phyloP scores from a whole-genome alignment of 2,113 vertebrate genomes.

The Cheirogaleus medius region DNA sequence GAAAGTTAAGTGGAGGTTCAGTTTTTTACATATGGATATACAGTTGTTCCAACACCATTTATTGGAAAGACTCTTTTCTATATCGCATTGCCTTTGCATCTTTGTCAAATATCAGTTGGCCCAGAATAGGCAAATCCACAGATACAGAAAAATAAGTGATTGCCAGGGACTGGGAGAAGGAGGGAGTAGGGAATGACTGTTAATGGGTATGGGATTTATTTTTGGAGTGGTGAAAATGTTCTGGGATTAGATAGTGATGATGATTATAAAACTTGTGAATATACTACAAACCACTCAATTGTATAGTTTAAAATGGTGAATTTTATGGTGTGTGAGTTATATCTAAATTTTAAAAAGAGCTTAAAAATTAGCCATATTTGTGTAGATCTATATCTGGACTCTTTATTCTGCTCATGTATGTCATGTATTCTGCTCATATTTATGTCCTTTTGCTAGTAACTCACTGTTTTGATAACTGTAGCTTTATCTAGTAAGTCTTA shows the following conservation, averaged over 20 bases:
- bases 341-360: not conserved
- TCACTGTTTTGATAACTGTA: not conserved
- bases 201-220: not conserved
- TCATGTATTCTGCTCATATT: too few relatives aligned
- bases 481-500: not conserved
- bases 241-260: not conserved
- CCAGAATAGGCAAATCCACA: not conserved
- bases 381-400: not conserved
- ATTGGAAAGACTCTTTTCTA: not conserved
- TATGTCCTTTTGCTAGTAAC: not conserved
- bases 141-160: not conserved
- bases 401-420: not conserved
- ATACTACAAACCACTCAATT: not conserved
- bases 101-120: not conserved
- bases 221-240: not conserved
- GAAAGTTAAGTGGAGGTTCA: not conserved
- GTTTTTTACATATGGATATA: not conserved
- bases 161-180: not conserved
- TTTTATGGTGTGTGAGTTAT: not conserved
- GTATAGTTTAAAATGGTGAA: not conserved
- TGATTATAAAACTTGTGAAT: not conserved
- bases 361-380: not conserved
- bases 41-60: not conserved
- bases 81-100: not conserved
- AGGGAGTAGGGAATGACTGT: not conserved